Conservation (phyloP, 2,113 vertebrate species). For the Pipa parva region DNA sequence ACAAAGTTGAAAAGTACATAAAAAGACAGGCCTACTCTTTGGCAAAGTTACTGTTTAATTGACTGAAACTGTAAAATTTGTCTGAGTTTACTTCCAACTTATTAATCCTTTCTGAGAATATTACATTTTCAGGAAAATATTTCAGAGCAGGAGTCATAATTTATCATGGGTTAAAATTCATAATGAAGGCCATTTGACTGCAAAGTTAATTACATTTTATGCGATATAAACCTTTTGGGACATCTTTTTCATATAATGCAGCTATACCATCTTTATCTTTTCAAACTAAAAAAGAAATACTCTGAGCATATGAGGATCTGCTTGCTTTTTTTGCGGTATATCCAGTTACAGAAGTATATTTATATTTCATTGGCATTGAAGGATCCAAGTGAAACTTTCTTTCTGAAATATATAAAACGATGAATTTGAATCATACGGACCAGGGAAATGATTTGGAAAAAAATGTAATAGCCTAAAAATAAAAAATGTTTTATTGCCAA, state of each 20-base stretch:
- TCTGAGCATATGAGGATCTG: not conserved
- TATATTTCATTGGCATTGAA: not conserved
- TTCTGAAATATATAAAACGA: not conserved
- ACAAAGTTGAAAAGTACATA: not conserved
- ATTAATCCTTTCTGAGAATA: conserved; percentile 8
- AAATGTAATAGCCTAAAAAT: not conserved
- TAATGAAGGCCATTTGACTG: not conserved
- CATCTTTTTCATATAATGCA: not conserved
- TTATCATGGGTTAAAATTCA: not conserved
- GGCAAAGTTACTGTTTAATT: not conserved
- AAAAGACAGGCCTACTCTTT: not conserved
- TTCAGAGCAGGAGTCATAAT: not conserved
- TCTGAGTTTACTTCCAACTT: conserved; percentile 1
- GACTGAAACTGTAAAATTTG: not conserved
- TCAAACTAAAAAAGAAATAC: not conserved
- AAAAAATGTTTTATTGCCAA: not conserved
- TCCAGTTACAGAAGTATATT: not conserved
- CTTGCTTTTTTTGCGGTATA: not conserved
- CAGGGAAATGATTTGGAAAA: not conserved
- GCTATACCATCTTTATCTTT: not conserved
- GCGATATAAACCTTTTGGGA: conserved; percentile 5
- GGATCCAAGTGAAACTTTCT: not conserved
- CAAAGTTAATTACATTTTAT: not conserved
- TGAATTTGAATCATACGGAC: conserved; percentile 1
- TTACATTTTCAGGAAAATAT: conserved; percentile 10